phyloP scores from a whole-genome alignment of 2,113 vertebrate genomes.

The Neofelis nebulosa region DNA sequence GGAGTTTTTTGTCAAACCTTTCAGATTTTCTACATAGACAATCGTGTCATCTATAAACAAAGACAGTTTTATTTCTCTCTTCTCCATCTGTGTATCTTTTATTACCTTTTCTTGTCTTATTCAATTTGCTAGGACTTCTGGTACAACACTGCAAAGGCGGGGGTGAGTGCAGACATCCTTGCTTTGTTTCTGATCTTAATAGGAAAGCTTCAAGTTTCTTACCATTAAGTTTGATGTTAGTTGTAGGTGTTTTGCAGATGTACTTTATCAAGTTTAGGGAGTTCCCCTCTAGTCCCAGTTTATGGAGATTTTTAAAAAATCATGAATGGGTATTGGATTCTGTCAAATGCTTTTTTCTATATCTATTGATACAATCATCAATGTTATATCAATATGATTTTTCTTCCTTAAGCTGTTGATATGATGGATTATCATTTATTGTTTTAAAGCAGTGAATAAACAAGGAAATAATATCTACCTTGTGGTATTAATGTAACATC shows the following conservation, averaged over 20 bases:
- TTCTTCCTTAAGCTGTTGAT: not conserved
- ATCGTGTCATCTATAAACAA: not conserved
- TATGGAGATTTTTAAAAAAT: not conserved
- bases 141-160: not conserved
- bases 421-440: not conserved
- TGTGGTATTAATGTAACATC: not conserved
- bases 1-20: not conserved
- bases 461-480: not conserved
- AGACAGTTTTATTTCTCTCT: not conserved
- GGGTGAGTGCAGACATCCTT: not conserved
- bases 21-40: not conserved
- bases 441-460: not conserved
- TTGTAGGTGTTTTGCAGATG: not conserved
- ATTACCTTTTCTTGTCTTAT: not conserved
- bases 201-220: not conserved
- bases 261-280: not conserved
- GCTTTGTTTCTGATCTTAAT: not conserved
- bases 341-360: not conserved
- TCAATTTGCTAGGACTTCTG: not conserved
- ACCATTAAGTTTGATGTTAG: not conserved
- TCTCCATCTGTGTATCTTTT: not conserved
- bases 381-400: not conserved
- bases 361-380: not conserved
- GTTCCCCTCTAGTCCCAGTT: not conserved
- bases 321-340: not conserved